These are phyloP conservation scores for Acrobasis repandana DNA, from an alignment of 2,888 invertebrate genomes.

Conservation along the genomic window DNA sequence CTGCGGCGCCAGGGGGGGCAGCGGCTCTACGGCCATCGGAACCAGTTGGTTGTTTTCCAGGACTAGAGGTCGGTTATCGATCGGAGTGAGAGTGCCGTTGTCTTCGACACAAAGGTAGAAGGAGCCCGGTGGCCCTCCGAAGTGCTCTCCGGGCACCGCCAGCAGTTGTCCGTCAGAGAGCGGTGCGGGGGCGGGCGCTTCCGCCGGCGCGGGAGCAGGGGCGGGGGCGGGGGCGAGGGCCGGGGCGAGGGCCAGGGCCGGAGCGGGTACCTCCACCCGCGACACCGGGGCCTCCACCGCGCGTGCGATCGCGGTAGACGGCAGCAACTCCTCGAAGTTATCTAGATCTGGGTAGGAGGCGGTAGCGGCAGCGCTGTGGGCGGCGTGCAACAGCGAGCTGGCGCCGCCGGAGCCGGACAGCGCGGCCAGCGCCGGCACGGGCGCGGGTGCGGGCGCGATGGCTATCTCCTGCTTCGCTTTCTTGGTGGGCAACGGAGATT, in stretches of 20 bases:
- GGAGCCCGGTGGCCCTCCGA: conserved; percentile 87
- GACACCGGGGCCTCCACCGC: conserved; percentile 40
- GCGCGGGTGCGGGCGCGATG: conserved; percentile 48
- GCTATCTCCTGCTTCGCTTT: conserved; percentile 62
- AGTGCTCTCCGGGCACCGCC: conserved; percentile 88
- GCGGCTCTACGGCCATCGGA: conserved; percentile 65
- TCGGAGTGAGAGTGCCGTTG: conserved; percentile 86
- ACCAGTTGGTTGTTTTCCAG: conserved; percentile 73
- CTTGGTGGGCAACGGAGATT: conserved; percentile 56
- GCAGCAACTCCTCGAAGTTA: conserved; percentile 73
- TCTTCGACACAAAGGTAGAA: conserved; percentile 90
- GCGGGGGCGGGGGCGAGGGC: conserved; percentile 29
- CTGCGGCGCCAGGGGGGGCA: conserved; percentile 50
- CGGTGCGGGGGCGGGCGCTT: conserved; percentile 48
- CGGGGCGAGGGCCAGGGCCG: conserved; percentile 36
- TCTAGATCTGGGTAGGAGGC: conserved; percentile 60
- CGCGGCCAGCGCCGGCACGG: conserved; percentile 50
- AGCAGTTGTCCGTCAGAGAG: conserved; percentile 85
- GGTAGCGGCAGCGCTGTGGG: conserved; percentile 47
- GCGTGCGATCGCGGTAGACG: conserved; percentile 71
- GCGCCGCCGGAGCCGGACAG: conserved; percentile 43
- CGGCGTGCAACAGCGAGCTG: conserved; percentile 43
- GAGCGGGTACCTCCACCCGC: conserved; percentile 29
- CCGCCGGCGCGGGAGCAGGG: conserved; percentile 29
- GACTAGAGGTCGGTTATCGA: conserved; percentile 87